Evolutionary conservation across 2,797 vertebrate genomes (phyloP).

Genomic region (Chiloscyllium punctatum): DNA sequence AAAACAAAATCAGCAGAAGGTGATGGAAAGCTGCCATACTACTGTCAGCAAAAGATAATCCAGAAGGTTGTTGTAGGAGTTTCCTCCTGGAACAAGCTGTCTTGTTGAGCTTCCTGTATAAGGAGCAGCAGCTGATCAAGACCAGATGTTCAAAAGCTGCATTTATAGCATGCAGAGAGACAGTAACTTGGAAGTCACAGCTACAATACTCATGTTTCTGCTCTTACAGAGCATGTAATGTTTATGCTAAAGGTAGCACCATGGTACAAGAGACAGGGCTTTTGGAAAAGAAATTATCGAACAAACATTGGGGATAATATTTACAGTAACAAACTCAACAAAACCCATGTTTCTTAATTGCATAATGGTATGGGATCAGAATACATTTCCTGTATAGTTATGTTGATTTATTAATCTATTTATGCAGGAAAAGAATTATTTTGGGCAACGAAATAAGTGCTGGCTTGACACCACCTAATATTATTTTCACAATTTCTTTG

Average conservation of each 20-base stretch:
- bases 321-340: not conserved
- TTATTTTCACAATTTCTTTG: not conserved
- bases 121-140: constrained; percentile 1
- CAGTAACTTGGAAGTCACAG: too few species aligned
- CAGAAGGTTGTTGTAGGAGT: not conserved
- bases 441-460: not conserved
- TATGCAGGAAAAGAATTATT: not conserved
- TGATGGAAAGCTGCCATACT: not conserved
- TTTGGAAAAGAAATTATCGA: not conserved
- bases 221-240: not conserved
- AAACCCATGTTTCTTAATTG: not conserved
- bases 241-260: not conserved
- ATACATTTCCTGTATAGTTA: not conserved
- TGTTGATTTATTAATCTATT: not conserved
- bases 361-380: not conserved
- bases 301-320: not conserved
- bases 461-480: not conserved
- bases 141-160: not conserved
- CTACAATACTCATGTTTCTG: not conserved
- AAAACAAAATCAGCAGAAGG: not conserved
- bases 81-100: constrained; percentile 13
- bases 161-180: not conserved
- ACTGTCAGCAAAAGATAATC: not conserved
- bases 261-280: not conserved
- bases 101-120: constrained; percentile 27